phyloP scores from a whole-genome alignment of 2,888 invertebrate species.

The Archaeoteleia sp. region DNA sequence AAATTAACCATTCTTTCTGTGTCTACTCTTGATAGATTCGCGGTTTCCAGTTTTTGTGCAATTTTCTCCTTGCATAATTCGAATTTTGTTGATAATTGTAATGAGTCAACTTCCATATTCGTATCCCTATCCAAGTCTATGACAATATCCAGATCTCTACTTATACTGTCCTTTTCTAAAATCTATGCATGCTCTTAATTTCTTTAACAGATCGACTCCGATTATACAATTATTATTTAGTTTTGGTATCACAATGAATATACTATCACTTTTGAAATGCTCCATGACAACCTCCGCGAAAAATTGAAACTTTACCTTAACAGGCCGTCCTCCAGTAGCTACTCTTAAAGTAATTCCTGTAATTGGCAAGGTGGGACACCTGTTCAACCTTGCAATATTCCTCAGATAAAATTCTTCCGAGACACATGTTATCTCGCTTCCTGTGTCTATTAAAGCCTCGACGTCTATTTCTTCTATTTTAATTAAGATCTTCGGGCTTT shows the following conservation, averaged over 20 bases:
- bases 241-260: conserved; percentile 8
- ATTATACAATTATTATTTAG: conserved; percentile 3
- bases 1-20: background rate
- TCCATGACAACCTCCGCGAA: background rate
- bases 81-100: too few relatives aligned
- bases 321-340: conserved; percentile 2
- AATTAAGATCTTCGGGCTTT: too few relatives aligned
- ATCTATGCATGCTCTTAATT: background rate
- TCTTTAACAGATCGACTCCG: conserved; percentile 7
- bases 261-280: background rate
- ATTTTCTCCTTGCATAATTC: background rate
- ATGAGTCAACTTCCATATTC: too few relatives aligned
- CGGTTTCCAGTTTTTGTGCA: background rate
- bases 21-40: background rate
- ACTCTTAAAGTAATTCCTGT: conserved; percentile 1
- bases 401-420: conserved; percentile 2
- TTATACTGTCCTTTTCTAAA: too few relatives aligned
- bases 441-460: too few relatives aligned
- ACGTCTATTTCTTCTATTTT: too few relatives aligned
- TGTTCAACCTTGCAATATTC: background rate
- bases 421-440: too few relatives aligned
- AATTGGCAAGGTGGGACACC: background rate
- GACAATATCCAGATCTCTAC: too few relatives aligned
- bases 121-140: too few relatives aligned
- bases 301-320: conserved; percentile 2